Evolutionary conservation across 1,140 invertebrate genomes (phyloP).

Genomic region (Brachionus manjavacas): DNA sequence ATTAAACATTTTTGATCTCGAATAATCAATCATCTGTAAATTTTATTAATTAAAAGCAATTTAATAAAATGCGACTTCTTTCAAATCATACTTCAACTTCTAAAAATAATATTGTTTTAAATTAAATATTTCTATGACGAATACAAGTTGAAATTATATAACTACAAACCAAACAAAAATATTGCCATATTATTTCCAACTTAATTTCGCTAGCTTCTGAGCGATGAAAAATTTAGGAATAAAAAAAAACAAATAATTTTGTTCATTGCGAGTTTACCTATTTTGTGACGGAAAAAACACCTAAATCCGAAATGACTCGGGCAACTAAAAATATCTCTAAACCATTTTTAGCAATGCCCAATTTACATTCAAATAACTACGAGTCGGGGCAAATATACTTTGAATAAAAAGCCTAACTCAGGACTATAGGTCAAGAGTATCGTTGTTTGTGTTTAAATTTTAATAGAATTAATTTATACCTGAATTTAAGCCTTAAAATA

Average conservation of each 20-base stretch:
- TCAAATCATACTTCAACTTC: neutral
- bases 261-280: neutral
- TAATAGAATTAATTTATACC: neutral
- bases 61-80: neutral
- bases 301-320: neutral
- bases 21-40: neutral
- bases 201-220: neutral
- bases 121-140: neutral
- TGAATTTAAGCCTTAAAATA: neutral
- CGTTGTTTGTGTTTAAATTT: neutral
- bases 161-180: neutral
- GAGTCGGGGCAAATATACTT: neutral
- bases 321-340: neutral
- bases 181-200: neutral
- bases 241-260: neutral
- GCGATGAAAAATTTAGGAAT: neutral
- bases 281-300: neutral
- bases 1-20: neutral
- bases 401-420: neutral
- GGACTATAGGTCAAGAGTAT: neutral
- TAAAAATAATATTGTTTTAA: neutral
- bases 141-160: neutral
- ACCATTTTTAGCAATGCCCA: neutral
- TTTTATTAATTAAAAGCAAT: neutral
- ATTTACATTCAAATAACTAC: neutral